Evolutionary conservation across 2,888 invertebrate genomes (phyloP), one percentile per base, ranked within the genome.

Genomic region (Eristalis arbustorum): DNA sequence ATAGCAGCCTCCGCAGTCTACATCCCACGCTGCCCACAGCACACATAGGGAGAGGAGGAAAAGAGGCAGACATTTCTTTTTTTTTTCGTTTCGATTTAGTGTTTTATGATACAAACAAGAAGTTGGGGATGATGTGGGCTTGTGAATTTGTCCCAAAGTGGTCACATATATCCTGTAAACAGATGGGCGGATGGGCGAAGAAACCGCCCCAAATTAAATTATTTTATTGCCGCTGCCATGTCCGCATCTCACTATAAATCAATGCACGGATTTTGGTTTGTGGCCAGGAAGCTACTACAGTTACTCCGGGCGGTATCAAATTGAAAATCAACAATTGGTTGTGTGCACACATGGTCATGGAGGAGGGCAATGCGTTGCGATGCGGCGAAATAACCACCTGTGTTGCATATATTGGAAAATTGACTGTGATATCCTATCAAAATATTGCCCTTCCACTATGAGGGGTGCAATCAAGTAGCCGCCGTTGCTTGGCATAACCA

Each of bases 301-400:
- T 49, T 49, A 49, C 78, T 87, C 14, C 42, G 28, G 83, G 87
- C 83, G 40, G 10, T 79, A 79, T 87, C 87, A 87, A 83, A 87
- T 87, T 87, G 87, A 87, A 87, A 87, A 87, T 87, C 87, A 87
- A 87, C 87, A 87, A 83, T 77, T 83, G 83, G 83, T 64, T 40
- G 77, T 34, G 23, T 61, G 64, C 23, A 59, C 18, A 14, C 14
- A 40, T 40, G 68, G 11, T 4, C 13, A 37, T 68, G 22, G 23
- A 57, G 62, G 62, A 69, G 69, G 72, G 68, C 18, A 18, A 18
- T 49, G 49, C 18, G 49, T 8, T 49, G 49, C 49, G 18, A 78
- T 82, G 87, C 87, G 72, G 75, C 67, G 34, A 49, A 78, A 67
- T 64, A 79, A 75, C 77, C 85, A 87, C 83, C 82, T 87, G 87